Evolutionary conservation across 2,888 invertebrate genomes (phyloP), one percentile per base, ranked within the genome.

Genomic region (Drosophila prolongata): DNA sequence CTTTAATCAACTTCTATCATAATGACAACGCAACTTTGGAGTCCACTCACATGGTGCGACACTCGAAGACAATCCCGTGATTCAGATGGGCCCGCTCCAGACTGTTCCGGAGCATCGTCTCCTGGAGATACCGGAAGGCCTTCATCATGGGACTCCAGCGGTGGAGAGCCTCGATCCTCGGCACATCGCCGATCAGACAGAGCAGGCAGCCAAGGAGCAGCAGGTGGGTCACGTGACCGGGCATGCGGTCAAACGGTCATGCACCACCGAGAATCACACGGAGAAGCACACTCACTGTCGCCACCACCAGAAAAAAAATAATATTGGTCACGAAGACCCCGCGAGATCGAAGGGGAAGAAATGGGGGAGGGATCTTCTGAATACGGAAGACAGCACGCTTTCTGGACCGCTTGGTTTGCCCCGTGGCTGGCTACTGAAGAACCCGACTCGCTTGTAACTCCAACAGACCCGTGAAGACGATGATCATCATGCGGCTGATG

Each of bases 61-160:
- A 90, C 75, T 90, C 85, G 34, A 90, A 90, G 37, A 90, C 76
- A 16, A 90, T 91, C 8, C 85, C 91, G 42, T 88, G 76, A 59
- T 91, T 91, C 1, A 90, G 80, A 60, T 87, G 83, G 2, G 90
- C 90, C 6, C 89, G 85, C 56, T 90, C 82, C 47, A 90, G 71
- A 53, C 87, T 91, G 16, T 76, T 83, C 1, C 79, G 72, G 11
- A 90, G 77, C 90, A 91, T 90, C 10, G 75, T 76, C 74, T 90
- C 90, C 78, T 90, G 90, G 35, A 91, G 62, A 27, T 73, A 77
- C 0, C 90, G 90, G 27, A 90, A 86, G 34, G 84, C 77, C 53
- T 66, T 78, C 60, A 73, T 73, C 77, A 90, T 66, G 4, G 79
- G 55, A 37, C 78, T 73, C 87, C 87, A 89, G 60, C 89, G 89